Percentiles rank a stretch among this genome's conserved stretches.
phyloP scores from a whole-genome alignment of 2,888 invertebrate genomes.

The Athalia rosae region DNA sequence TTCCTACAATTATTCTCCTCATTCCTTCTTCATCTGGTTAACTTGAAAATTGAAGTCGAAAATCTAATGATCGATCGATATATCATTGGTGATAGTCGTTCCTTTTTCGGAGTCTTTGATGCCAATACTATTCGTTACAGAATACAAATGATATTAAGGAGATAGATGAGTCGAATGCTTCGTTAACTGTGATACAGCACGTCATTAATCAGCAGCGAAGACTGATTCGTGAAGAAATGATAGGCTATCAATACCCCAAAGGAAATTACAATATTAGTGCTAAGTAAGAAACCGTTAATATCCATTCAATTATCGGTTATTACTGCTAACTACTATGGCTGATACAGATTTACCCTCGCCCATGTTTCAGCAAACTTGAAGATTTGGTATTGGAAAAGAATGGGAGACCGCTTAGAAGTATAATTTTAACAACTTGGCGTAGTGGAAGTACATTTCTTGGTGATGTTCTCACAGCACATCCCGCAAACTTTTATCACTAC shows the following conservation, averaged over 20 bases:
- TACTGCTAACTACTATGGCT: slow-evolving; percentile 17
- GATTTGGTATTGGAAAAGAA: slow-evolving; percentile 82
- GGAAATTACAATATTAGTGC: slow-evolving; percentile 76
- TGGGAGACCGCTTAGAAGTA: slow-evolving; percentile 84
- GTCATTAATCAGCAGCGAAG: slow-evolving; percentile 77
- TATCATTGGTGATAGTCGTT: neutral
- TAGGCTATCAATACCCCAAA: slow-evolving; percentile 78
- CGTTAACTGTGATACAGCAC: slow-evolving; percentile 75
- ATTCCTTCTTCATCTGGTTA: too few species aligned
- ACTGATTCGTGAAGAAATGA: slow-evolving; percentile 77
- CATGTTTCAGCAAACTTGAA: slow-evolving; percentile 75
- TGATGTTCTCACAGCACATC: slow-evolving; percentile 88
- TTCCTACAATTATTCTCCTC: too few species aligned
- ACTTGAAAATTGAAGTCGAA: too few species aligned
- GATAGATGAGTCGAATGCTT: slow-evolving; percentile 55
- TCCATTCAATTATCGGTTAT: neutral
- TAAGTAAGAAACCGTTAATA: slow-evolving; percentile 67
- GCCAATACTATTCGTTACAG: neutral
- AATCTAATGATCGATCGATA: neutral
- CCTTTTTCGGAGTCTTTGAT: neutral
- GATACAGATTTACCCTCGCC: neutral
- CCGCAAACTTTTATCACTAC: slow-evolving; percentile 92
- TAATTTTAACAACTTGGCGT: slow-evolving; percentile 92
- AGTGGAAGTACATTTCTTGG: slow-evolving; percentile 94
- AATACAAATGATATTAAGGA: slow-evolving; percentile 22